Conservation (phyloP, 2,113 vertebrate genomes). For the Malurus elegans region DNA sequence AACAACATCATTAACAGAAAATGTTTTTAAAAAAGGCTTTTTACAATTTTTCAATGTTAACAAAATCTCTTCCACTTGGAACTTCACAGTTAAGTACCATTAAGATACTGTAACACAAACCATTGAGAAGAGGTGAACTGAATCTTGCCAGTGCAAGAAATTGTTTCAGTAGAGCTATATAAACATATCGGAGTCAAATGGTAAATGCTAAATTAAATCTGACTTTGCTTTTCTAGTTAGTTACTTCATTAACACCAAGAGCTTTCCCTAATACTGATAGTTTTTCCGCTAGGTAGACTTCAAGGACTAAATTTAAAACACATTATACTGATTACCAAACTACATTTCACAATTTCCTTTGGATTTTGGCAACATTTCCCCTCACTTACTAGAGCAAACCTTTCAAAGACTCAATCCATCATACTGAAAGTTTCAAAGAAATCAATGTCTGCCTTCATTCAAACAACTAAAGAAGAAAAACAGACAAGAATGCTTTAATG, state of each 20-base stretch:
- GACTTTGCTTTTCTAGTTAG: neutral
- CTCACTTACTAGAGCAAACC: neutral
- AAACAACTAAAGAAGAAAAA: neutral
- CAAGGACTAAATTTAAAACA: neutral
- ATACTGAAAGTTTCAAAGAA: neutral
- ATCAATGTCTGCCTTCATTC: neutral
- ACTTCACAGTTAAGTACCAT: neutral
- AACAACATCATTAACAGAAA: neutral
- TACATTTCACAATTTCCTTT: neutral
- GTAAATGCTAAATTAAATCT: neutral
- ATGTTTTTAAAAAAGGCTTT: neutral
- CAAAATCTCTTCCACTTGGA: neutral
- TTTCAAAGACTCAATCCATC: neutral
- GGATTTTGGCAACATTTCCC: neutral
- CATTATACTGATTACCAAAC: neutral
- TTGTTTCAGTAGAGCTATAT: neutral
- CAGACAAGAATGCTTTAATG: neutral
- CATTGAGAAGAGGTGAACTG: neutral
- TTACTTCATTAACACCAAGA: neutral
- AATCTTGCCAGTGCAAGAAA: neutral
- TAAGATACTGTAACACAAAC: neutral
- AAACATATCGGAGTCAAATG: neutral
- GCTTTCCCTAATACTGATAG: neutral
- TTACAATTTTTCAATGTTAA: neutral
- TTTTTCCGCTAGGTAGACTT: neutral